Base-by-base conservation (phyloP, 2,113 vertebrate genomes). In the Colius striatus region DNA sequence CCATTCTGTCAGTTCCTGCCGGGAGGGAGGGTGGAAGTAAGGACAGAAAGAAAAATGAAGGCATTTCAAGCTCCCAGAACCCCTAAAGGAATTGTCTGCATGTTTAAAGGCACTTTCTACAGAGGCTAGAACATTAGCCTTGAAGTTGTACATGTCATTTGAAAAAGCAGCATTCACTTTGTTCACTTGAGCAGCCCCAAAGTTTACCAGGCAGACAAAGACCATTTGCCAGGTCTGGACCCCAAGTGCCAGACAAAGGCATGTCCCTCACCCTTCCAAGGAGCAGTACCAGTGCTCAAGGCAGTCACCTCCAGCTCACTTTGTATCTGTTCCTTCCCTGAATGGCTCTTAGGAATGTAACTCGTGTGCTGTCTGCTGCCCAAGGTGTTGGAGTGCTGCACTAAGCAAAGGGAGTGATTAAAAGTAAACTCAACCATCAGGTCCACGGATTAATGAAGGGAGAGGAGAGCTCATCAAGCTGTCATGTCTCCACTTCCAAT, bases 351-450 rank as follows among this genome's bases (percentile, higher is more conserved):
- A 55, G 88, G 73, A 82, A 86, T 34, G 77, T 26, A 17, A 29
- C 53, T 50, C 17, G 29, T 6, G 55, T 5, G 53, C 84, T 36
- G 26, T 19, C 68, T 43, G 60, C 43, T 82, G 71, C 43, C 68
- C 71, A 10, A 76, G 38, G 74, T 51, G 66, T 61, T 57, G 7
- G 22, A 85, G 80, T 9, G 60, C 85, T 68, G 68, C 50, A 18
- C 80, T 79, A 53, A 93, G 80, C 80, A 30, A 67, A 89, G 19
- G 16, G 38, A 55, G 26, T 71, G 75, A 89, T 84, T 76, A 71
- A 85, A 95, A 90, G 61, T 63, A 84, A 95, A 89, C 91, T 77
- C 73, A 75, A 27, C 38, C 61, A 34, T 71, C 54, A 32, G 41
- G 22, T 30, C 45, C 29, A 3, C 6, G 9, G 80, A 54, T 87